Base-by-base conservation (phyloP, 1,140 invertebrate genomes). In the Solenopsis fugax region DNA sequence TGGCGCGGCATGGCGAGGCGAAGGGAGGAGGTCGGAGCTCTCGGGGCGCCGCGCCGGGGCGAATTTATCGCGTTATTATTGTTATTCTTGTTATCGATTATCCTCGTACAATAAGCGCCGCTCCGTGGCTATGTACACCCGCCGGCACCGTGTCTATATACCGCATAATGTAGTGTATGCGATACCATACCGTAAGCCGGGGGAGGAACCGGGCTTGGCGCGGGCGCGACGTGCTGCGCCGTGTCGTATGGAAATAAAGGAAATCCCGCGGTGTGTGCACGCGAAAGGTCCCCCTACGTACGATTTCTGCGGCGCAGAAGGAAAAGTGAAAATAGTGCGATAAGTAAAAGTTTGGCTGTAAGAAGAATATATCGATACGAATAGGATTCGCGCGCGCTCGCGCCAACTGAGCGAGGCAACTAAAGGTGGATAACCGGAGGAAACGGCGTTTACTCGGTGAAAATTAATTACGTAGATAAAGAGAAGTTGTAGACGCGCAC, bases 21-120 rank as follows among this genome's bases (percentile, higher is more conserved):
- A 5, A 1, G 13, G 0, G 24, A 29, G 6, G 50, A 21, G 75
- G 18, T 1, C 60, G 67, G 52, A 73, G 67, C 67, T 84, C 67
- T 84, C 80, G 72, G 54, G 54, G 54, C 29, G 54, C 80, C 67
- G 54, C 29, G 54, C 80, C 67, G 80, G 54, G 67, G 80, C 67
- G 80, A 73, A 84, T 84, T 84, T 84, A 84, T 84, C 80, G 80
- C 69, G 80, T 84, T 84, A 84, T 84, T 84, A 84, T 84, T 84
- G 80, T 84, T 84, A 84, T 84, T 84, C 80, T 84, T 84, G 80
- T 84, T 84, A 84, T 84, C 80, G 80, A 84, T 84, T 84, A 84
- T 84, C 80, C 80, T 84, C 80, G 54, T 84, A 84, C 80, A 84
- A 84, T 84, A 75, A 84, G 80, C 80, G 80, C 80, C 69, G 80